Percentiles rank a stretch among this genome's conserved stretches.
Evolutionary conservation across 64 coral and sea anemone genomes (phyloP).

Genomic region (Montipora sp.): DNA sequence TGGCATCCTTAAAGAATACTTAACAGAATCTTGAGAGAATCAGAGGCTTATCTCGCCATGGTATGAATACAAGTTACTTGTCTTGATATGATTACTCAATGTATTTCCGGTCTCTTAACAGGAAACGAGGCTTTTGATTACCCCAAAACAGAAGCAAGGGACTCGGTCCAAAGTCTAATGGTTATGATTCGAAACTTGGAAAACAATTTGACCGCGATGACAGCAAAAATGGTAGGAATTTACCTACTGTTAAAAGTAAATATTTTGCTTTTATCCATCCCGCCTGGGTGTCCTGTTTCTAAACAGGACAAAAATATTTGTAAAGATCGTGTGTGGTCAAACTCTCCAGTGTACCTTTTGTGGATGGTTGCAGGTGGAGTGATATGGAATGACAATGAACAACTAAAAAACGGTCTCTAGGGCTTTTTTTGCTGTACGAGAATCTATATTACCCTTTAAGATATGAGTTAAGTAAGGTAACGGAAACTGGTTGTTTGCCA

Average conservation of each 20-base stretch:
- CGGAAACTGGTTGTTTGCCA: no score
- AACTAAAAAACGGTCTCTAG: no score
- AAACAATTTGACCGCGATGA: neutral
- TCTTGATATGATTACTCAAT: neutral
- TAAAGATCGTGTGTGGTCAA: neutral
- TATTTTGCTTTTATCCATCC: neutral
- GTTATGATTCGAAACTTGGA: neutral
- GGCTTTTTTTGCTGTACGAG: no score
- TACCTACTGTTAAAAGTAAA: neutral
- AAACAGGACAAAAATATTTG: neutral
- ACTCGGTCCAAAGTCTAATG: neutral
- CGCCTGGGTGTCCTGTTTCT: neutral
- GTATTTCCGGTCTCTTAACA: neutral
- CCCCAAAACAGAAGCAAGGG: neutral
- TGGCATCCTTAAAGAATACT: no score
- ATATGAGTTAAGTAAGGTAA: no score
- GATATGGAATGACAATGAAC: no score
- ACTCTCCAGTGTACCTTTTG: neutral
- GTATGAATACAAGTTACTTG: neutral
- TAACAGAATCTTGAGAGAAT: no score
- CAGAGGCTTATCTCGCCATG: no score
- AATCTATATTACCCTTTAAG: no score
- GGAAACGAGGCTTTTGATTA: neutral
- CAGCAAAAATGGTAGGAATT: constrained; percentile 3
- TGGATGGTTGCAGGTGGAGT: no score